These are phyloP conservation scores for Hyles euphorbiae DNA, from an alignment of 1,140 invertebrate genomes.

Conservation along the genomic window DNA sequence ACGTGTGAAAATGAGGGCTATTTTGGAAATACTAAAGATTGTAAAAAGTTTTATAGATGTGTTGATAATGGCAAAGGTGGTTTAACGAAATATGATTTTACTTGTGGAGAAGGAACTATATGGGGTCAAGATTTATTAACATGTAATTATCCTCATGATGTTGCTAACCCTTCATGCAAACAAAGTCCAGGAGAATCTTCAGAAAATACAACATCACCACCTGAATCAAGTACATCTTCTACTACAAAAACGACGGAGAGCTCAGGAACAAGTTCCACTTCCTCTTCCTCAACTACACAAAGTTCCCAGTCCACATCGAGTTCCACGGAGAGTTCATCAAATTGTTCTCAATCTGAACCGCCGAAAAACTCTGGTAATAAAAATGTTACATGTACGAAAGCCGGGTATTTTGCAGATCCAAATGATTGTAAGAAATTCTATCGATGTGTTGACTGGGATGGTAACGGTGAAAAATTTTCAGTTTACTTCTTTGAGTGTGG, in stretches of 20 bases:
- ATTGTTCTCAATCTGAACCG: slow-evolving; percentile 29
- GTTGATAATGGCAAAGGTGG: slow-evolving; percentile 79
- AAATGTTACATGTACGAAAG: slow-evolving; percentile 62
- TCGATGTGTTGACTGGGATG: slow-evolving; percentile 82
- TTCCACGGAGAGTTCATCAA: slow-evolving; percentile 26
- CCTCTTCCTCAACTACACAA: too few species aligned
- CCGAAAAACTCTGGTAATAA: slow-evolving; percentile 37
- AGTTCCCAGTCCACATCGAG: slow-evolving; percentile 20
- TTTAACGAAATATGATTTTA: slow-evolving; percentile 77
- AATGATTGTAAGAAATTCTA: slow-evolving; percentile 83
- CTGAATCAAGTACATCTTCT: not conserved
- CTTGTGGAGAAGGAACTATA: slow-evolving; percentile 78
- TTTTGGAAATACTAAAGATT: slow-evolving; percentile 79
- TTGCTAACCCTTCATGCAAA: slow-evolving; percentile 50
- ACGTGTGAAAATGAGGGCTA: not conserved
- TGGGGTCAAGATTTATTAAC: slow-evolving; percentile 76
- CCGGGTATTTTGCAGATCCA: slow-evolving; percentile 82
- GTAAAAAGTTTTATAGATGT: slow-evolving; percentile 84
- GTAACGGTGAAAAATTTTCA: slow-evolving; percentile 75
- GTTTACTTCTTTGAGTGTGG: slow-evolving; percentile 80
- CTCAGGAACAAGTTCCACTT: not conserved
- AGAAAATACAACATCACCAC: slow-evolving; percentile 9
- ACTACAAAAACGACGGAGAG: not conserved
- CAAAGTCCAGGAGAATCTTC: slow-evolving; percentile 15
- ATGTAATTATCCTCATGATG: slow-evolving; percentile 72